A percentile compares a stretch with the other conserved stretches of the same genome.
These are phyloP conservation scores for Thunnus maccoyii DNA, from an alignment of 2,113 vertebrate genomes.

Conservation along the genomic window DNA sequence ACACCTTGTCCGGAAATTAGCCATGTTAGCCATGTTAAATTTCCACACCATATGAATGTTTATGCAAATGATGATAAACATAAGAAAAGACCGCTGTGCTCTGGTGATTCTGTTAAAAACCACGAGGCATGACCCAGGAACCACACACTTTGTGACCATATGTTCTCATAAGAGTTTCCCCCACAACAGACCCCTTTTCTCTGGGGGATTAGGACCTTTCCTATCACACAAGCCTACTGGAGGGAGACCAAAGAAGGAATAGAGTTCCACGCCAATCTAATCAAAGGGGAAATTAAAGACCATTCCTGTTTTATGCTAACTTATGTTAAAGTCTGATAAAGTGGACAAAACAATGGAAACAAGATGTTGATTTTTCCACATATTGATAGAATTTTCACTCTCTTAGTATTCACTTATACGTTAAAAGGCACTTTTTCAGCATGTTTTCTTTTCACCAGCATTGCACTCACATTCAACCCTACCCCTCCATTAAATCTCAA, in stretches of 20 bases:
- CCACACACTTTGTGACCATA: constrained; percentile 53
- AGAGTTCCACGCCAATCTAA: constrained; percentile 54
- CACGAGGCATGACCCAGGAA: constrained; percentile 20
- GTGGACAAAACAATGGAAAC: constrained; percentile 44
- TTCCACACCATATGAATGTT: constrained; percentile 1
- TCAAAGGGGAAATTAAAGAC: constrained; percentile 67
- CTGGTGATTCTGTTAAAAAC: constrained; percentile 50
- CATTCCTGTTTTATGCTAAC: constrained; percentile 50
- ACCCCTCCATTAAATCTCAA: constrained; percentile 4
- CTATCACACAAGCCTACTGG: constrained; percentile 45
- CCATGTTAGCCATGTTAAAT: neutral
- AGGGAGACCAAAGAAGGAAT: constrained; percentile 55
- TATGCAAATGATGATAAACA: constrained; percentile 30
- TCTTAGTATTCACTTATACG: neutral
- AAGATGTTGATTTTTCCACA: constrained; percentile 51
- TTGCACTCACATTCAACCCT: neutral
- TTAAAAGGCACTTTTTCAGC: neutral
- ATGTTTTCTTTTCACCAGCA: neutral
- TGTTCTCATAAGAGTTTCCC: constrained; percentile 40
- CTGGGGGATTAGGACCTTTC: constrained; percentile 50
- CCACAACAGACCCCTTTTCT: constrained; percentile 46
- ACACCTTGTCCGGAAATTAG: constrained; percentile 36
- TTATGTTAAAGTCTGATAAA: constrained; percentile 54
- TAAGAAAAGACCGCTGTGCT: constrained; percentile 27
- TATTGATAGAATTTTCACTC: constrained; percentile 22